Evolutionary conservation across 2,797 vertebrate genomes (phyloP).

Genomic region (Botia almorhae): DNA sequence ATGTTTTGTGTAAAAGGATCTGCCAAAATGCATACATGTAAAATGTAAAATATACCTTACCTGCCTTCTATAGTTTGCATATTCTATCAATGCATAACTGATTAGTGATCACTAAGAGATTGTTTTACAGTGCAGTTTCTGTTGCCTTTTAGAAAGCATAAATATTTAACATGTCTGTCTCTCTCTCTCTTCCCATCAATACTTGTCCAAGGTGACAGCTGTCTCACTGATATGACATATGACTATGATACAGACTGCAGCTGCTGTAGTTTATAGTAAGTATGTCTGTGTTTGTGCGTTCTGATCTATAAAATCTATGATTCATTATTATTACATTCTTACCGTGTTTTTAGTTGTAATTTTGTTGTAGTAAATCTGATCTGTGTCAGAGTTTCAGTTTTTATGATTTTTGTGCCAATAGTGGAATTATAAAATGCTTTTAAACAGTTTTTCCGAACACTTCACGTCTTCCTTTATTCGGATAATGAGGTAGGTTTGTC

Average conservation of each 20-base stretch:
- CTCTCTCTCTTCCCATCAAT: constrained; percentile 9
- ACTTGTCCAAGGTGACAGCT: constrained; percentile 86
- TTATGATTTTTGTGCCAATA: too few species aligned
- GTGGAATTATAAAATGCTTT: too few species aligned
- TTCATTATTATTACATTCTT: not conserved
- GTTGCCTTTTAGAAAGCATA: not conserved
- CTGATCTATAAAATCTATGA: not conserved
- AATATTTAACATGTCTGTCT: constrained; percentile 10
- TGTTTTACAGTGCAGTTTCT: not conserved
- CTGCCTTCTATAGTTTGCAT: not conserved
- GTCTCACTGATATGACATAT: constrained; percentile 88
- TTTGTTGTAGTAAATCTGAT: too few species aligned
- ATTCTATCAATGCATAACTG: not conserved
- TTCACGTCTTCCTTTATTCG: not conserved
- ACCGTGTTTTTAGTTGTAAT: not conserved
- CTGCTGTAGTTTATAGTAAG: constrained; percentile 95
- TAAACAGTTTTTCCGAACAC: too few species aligned
- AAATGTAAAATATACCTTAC: too few species aligned
- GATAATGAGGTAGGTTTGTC: not conserved
- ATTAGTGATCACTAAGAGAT: not conserved
- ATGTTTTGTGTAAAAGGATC: too few species aligned
- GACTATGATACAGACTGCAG: constrained; percentile 93
- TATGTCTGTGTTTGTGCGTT: constrained; percentile 54
- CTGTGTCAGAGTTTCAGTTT: too few species aligned
- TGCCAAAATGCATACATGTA: too few species aligned